phyloP scores from a whole-genome alignment of 2,113 vertebrate genomes.

The Opisthocomus hoazin region DNA sequence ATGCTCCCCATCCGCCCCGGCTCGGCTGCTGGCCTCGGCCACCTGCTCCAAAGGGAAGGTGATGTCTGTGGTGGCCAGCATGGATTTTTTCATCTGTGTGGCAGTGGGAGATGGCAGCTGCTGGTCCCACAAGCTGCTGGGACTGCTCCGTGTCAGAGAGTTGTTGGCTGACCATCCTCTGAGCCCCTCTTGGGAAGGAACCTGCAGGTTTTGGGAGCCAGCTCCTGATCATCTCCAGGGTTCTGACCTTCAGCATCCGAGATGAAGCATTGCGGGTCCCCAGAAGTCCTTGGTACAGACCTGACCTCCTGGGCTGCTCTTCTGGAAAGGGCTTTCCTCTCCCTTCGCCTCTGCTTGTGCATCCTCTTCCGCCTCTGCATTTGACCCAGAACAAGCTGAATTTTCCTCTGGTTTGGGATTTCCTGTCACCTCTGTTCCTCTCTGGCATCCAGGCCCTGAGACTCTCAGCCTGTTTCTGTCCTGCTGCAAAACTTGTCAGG shows the following conservation, averaged over 20 bases:
- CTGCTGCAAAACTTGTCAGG: background rate
- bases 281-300: background rate
- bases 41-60: background rate
- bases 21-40: accelerated
- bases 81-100: background rate
- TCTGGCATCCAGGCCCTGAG: background rate
- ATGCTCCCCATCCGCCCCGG: background rate
- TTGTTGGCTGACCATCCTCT: accelerated
- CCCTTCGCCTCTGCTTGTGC: background rate
- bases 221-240: background rate
- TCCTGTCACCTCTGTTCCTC: slow-evolving; percentile 12
- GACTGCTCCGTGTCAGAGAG: background rate
- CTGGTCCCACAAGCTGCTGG: accelerated
- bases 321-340: background rate
- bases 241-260: background rate
- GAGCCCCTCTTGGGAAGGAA: background rate
- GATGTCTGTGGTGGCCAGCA: accelerated
- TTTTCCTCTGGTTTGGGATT: background rate
- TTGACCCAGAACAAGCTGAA: background rate
- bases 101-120: background rate
- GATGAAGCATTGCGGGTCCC: accelerated
- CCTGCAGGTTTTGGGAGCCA: accelerated
- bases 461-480: background rate
- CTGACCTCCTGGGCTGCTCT: background rate
- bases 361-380: background rate